Conservation (phyloP, 2,113 vertebrate species). For the Nettapus auritus region DNA sequence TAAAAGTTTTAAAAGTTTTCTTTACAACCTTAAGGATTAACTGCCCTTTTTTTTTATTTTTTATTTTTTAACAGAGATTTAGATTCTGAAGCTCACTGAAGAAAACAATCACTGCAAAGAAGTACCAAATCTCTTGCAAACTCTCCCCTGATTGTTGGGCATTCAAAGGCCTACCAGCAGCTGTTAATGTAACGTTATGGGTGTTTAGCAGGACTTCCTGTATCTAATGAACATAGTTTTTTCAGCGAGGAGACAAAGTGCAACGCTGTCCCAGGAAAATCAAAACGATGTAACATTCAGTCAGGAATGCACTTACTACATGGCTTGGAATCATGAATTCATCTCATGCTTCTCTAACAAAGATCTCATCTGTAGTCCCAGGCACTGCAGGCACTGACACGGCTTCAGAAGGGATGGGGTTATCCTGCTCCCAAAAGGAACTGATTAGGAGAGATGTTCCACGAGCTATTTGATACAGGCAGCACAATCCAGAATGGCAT, state of each 20-base stretch:
- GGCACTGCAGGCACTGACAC: background rate
- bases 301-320: constrained; percentile 60
- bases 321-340: constrained; percentile 18
- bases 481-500: background rate
- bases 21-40: background rate
- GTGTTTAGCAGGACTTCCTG: constrained; percentile 66
- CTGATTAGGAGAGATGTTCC: constrained; percentile 35
- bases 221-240: constrained; percentile 59
- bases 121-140: constrained; percentile 22
- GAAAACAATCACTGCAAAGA: constrained; percentile 58
- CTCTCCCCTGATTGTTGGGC: constrained; percentile 1
- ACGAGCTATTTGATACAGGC: constrained; percentile 22
- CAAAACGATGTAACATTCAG: constrained; percentile 49
- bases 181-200: constrained; percentile 44
- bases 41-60: background rate
- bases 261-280: constrained; percentile 51
- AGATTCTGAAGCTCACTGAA: background rate
- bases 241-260: constrained; percentile 51
- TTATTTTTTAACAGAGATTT: background rate
- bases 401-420: background rate
- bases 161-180: constrained; percentile 45
- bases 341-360: constrained; percentile 61
- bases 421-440: constrained; percentile 27
- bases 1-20: constrained; percentile 31
- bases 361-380: constrained; percentile 56